phyloP scores from a whole-genome alignment of 2,113 vertebrate genomes.

The Lates calcarifer region DNA sequence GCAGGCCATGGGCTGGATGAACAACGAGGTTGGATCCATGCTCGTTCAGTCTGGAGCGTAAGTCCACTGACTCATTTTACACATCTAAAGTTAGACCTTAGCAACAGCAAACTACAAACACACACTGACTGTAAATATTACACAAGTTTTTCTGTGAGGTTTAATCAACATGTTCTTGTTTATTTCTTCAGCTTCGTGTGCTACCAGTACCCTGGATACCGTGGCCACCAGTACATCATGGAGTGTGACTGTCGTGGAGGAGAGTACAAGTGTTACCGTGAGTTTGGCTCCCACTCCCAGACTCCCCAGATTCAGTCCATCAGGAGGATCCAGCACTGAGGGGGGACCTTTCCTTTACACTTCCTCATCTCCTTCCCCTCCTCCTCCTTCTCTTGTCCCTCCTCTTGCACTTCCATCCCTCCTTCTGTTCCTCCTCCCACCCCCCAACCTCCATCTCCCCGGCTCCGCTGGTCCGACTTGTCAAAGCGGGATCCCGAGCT shows the following conservation, averaged over 20 bases:
- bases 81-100: not conserved
- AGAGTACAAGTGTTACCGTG: constrained; percentile 96
- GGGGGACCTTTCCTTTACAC: constrained; percentile 39
- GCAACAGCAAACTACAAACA: not conserved
- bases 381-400: constrained; percentile 44
- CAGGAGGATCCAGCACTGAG: constrained; percentile 96
- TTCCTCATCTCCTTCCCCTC: constrained; percentile 44
- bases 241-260: constrained; percentile 93
- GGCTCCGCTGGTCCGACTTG: constrained; percentile 55
- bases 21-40: constrained; percentile 97
- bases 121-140: not conserved
- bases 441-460: constrained; percentile 45
- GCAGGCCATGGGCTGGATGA: constrained; percentile 97
- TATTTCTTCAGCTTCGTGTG: constrained; percentile 90
- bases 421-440: constrained; percentile 52
- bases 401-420: constrained; percentile 61
- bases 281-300: constrained; percentile 95
- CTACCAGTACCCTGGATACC: constrained; percentile 98
- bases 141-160: not conserved
- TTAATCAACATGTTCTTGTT: not conserved
- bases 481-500: constrained; percentile 61
- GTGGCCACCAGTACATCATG: constrained; percentile 97
- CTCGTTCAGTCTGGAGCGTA: constrained; percentile 92
- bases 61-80: constrained; percentile 76
- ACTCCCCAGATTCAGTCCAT: constrained; percentile 97